Percentiles rank a stretch among this genome's conserved stretches.
Conservation (phyloP, 1,140 invertebrate genomes). For the Ceratina japonica region DNA sequence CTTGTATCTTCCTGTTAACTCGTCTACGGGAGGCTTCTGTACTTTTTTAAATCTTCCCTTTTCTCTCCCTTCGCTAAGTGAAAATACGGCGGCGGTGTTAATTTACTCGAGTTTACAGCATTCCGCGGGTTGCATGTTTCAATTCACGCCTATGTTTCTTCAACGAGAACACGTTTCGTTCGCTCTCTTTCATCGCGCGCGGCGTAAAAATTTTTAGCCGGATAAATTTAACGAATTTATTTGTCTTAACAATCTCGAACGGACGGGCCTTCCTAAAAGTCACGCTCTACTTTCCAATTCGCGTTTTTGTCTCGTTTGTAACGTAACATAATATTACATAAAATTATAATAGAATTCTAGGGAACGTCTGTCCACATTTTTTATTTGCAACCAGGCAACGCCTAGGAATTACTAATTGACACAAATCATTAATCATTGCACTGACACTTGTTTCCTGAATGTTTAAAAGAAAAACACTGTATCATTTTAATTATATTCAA, state of each 20-base stretch:
- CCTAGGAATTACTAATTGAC: no score
- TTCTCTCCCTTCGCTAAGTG: background rate
- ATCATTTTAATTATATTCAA: no score
- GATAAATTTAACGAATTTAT: conserved; percentile 4
- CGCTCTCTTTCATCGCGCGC: background rate
- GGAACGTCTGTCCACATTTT: no score
- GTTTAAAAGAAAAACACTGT: no score
- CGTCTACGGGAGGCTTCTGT: no score
- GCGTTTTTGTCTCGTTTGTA: no score
- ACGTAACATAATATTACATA: no score
- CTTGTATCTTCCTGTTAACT: no score
- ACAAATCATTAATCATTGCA: no score
- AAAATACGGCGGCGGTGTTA: conserved; percentile 29
- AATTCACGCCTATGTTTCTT: conserved; percentile 48
- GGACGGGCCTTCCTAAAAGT: background rate
- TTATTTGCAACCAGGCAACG: no score
- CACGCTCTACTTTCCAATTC: background rate
- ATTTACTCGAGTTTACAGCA: conserved; percentile 46
- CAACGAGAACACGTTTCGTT: background rate
- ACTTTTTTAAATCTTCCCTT: background rate
- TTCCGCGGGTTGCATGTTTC: conserved; percentile 27
- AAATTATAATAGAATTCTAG: no score
- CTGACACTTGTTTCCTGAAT: no score
- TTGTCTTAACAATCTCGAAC: background rate
- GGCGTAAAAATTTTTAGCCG: conserved; percentile 1